A percentile compares a stretch with the other conserved stretches of the same genome.
Evolutionary conservation across 2,888 invertebrate genomes (phyloP).

Genomic region (Tetheella fluctuosa): DNA sequence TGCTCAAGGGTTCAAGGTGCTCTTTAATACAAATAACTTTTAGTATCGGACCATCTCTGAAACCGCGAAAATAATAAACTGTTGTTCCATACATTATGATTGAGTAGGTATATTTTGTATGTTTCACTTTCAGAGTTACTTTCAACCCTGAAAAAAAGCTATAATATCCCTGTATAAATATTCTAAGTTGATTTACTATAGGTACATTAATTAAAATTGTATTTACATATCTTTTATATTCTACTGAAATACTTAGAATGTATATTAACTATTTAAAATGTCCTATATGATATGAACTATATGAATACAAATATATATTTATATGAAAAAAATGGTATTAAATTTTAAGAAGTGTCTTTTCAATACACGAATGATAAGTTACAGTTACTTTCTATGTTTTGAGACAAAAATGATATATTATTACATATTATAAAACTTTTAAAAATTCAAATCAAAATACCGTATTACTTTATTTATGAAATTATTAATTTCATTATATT

Average conservation of each 20-base stretch:
- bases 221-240: background rate
- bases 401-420: background rate
- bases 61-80: no score
- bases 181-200: background rate
- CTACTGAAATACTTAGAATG: background rate
- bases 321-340: background rate
- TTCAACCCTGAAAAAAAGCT: no score
- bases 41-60: no score
- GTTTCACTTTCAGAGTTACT: no score
- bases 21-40: no score
- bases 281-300: background rate
- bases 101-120: no score
- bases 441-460: background rate
- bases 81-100: no score
- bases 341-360: background rate
- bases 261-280: background rate
- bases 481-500: background rate
- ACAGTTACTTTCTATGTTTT: background rate
- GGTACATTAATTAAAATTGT: no score
- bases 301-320: background rate
- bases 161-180: background rate
- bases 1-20: no score
- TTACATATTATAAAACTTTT: background rate
- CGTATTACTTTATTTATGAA: background rate
- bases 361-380: background rate